Evolutionary conservation across 2,113 vertebrate genomes (phyloP), one percentile per base, ranked within the genome.

Genomic region (Ifrita kowaldi): DNA sequence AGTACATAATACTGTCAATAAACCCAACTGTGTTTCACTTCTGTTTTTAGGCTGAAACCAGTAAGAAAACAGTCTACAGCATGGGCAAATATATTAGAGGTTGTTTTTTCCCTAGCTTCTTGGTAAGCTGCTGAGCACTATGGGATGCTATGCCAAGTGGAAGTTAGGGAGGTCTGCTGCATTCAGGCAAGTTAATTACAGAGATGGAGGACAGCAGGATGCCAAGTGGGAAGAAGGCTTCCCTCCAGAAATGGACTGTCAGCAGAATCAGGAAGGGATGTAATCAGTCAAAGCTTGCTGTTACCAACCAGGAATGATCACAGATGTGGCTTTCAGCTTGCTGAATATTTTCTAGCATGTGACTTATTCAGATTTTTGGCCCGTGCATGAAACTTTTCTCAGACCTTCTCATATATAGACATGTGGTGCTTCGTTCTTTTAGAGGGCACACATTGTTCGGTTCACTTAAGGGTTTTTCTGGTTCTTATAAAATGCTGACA

Each of bases 171-270:
- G 39, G 59, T 57, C 79, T 84, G 85, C 67, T 67, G 67, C 78
- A 62, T 52, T 76, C 30, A 23, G 86, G 69, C 53, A 56, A 87
- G 56, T 24, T 93, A 91, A 93, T 94, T 76, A 89, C 59, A 84
- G 83, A 81, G 55, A 64, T 44, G 85, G 62, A 94, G 24, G 44
- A 68, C 22, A 59, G 79, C 2, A 2, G 0, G 3, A 75, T 62
- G 87, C 86, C 59, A 95, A 91, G 74, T n/a, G 44, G 76, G 56
- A 95, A 52, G 87, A 91, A 91, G 82, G 70, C 62, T 85, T 87
- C 55, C 35, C 82, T 91, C 42, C 74, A 93, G 65, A 89, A 91
- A 69, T 11, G 44, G 44, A 50, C 49, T 41, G 68, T 90, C 80
- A 84, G 83, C 63, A 89, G 46, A 87, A 44, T 62, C 42, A 70